Evolutionary conservation across 2,113 vertebrate species (phyloP), one percentile per base, ranked within the genome.

Genomic region (Parotia lawesii): DNA sequence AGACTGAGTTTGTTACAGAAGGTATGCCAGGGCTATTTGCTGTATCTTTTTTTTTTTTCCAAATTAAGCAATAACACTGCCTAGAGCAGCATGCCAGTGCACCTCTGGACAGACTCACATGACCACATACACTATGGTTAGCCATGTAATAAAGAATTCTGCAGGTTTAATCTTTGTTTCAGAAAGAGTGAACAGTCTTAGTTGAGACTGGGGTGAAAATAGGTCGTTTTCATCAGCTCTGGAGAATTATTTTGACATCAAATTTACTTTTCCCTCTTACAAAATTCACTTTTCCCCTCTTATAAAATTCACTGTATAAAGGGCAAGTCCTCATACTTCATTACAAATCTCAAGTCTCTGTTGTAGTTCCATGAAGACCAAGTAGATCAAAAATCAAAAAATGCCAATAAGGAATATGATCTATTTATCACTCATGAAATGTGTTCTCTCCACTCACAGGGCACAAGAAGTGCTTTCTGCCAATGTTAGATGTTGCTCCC

Each of bases 331-430:
- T 86, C n/a, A 9, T 13, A 17, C 2, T 74, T 76, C 14, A n/a
- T 71, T 88, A 75, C 3, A 57, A 81, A 65, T 17, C n/a, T 70
- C 29, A 38, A 58, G 10, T 28, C 28, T 89, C 29, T 38, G 12
- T 15, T 94, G 9, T 21, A 48, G 48, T 82, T 86, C 33, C 11
- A 16, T 15, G 17, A 92, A 73, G n/a, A 78, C 6, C 3, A 40
- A 67, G 27, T 28, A 35, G 7, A 69, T 5, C 12, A 58, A 83
- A 69, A 47, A 31, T 14, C 6, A 62, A 18, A 11, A 37, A 5
- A 6, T 31, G 15, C 15, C 9, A n/a, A 0, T 29, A 11, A 56
- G 29, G 31, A 60, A 37, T 35, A 19, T 25, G 1, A 1, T 71
- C 31, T 4, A 15, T 76, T 67, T 79, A 1, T 7, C 19, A 12